phyloP scores from a whole-genome alignment of 2,888 invertebrate species.

The Cryptus viduatorius region DNA sequence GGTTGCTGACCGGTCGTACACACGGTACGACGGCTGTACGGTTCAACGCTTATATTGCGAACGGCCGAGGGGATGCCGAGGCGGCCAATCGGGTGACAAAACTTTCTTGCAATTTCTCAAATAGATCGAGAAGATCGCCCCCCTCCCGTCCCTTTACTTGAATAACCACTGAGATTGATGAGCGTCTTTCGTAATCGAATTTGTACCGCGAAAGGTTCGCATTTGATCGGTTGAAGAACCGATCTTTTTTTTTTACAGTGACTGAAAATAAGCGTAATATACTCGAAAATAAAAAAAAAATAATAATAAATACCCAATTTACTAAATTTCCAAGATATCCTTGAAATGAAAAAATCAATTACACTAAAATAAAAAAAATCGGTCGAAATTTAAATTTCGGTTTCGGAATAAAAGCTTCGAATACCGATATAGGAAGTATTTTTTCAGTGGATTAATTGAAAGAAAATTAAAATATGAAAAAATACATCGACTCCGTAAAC shows the following conservation, averaged over 20 bases:
- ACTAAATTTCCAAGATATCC: too few relatives aligned
- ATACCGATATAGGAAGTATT: neutral
- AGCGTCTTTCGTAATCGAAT: constrained; percentile 61
- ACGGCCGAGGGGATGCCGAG: constrained; percentile 19
- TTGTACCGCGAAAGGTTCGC: constrained; percentile 62
- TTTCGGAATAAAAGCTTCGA: too few relatives aligned
- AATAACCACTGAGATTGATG: constrained; percentile 51
- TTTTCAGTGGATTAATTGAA: constrained; percentile 24
- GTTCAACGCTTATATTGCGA: too few relatives aligned
- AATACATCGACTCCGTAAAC: too few relatives aligned
- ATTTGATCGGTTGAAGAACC: constrained; percentile 48
- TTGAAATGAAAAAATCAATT: too few relatives aligned
- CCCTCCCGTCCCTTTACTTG: constrained; percentile 27
- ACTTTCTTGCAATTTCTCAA: constrained; percentile 58
- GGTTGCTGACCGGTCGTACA: constrained; percentile 33
- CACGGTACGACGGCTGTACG: neutral
- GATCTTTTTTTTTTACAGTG: constrained; percentile 23
- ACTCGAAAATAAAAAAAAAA: too few relatives aligned
- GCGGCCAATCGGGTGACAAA: constrained; percentile 54
- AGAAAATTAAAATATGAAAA: neutral
- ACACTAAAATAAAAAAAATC: too few relatives aligned
- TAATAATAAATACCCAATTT: too few relatives aligned
- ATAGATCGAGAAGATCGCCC: neutral
- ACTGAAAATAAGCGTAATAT: too few relatives aligned
- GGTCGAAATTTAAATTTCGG: neutral